A percentile compares a stretch with the other conserved stretches of the same genome.
These are phyloP conservation scores for Ichneumoninae sp. DNA, from an alignment of 2,888 invertebrate genomes.

Conservation along the genomic window DNA sequence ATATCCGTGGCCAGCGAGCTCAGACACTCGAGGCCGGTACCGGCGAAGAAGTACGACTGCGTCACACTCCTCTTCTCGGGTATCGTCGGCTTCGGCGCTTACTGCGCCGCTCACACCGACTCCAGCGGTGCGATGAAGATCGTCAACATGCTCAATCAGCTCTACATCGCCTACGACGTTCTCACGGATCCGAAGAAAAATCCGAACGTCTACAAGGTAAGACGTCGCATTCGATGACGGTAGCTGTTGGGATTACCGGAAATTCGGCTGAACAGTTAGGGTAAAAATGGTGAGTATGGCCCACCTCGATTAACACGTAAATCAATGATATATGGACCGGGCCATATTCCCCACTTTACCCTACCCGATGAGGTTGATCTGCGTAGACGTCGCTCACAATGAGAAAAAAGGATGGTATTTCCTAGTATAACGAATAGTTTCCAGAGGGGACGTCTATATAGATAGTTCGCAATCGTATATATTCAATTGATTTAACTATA, in stretches of 20 bases:
- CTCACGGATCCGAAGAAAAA: slow-evolving; percentile 96
- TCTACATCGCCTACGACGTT: slow-evolving; percentile 97
- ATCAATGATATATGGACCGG: too few relatives aligned
- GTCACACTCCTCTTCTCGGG: slow-evolving; percentile 98
- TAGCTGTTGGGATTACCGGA: background rate
- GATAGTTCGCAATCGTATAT: too few relatives aligned
- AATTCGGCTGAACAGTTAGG: background rate
- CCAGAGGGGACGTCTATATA: too few relatives aligned
- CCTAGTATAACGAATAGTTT: too few relatives aligned
- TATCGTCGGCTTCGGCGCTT: slow-evolving; percentile 95
- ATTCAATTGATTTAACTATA: too few relatives aligned
- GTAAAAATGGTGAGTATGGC: too few relatives aligned
- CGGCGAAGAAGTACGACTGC: slow-evolving; percentile 94
- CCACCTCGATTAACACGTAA: too few relatives aligned
- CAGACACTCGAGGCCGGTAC: slow-evolving; percentile 95
- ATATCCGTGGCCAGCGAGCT: slow-evolving; percentile 97
- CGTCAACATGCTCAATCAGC: slow-evolving; percentile 95
- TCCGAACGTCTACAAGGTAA: slow-evolving; percentile 97
- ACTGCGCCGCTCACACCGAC: slow-evolving; percentile 95
- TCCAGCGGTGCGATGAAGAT: slow-evolving; percentile 98
- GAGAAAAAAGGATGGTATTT: too few relatives aligned
- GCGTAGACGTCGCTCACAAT: background rate
- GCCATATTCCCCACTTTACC: too few relatives aligned
- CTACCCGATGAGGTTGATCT: background rate
- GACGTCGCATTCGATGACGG: background rate